Conservation (phyloP, 2,888 invertebrate species). For the Thecophora atra region DNA sequence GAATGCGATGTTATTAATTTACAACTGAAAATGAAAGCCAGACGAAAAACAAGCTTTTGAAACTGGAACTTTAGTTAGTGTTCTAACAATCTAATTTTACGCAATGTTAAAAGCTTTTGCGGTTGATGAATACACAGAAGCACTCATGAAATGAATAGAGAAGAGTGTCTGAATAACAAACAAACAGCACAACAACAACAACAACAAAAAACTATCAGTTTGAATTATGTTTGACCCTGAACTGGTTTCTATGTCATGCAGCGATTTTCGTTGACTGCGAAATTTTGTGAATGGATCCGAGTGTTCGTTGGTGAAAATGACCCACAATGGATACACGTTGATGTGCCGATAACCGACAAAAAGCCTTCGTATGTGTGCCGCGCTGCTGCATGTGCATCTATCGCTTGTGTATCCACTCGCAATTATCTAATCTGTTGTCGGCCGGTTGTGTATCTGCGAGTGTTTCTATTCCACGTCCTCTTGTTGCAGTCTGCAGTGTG, state of each 20-base stretch:
- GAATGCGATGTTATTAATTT: too few species aligned
- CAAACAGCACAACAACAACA: neutral
- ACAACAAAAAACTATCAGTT: slow-evolving; percentile 1
- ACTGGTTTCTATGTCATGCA: slow-evolving; percentile 19
- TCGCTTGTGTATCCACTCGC: neutral
- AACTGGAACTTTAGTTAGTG: too few species aligned
- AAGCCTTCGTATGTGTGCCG: neutral
- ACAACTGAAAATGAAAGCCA: neutral
- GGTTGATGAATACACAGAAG: too few species aligned
- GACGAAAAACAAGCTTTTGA: too few species aligned
- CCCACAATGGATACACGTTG: neutral
- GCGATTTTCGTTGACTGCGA: neutral
- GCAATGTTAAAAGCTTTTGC: too few species aligned
- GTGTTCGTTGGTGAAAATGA: neutral
- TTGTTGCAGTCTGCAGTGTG: neutral
- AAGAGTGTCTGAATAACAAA: neutral
- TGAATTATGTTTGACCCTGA: neutral
- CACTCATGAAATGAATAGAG: neutral
- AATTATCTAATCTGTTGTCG: slow-evolving; percentile 20
- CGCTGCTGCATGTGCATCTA: neutral
- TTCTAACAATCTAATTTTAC: too few species aligned
- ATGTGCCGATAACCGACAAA: too few species aligned
- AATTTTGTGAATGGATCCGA: slow-evolving; percentile 22
- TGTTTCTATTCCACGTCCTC: neutral
- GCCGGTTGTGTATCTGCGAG: neutral